Conservation (phyloP, 1,140 invertebrate genomes). For the Heliothis virescens region DNA sequence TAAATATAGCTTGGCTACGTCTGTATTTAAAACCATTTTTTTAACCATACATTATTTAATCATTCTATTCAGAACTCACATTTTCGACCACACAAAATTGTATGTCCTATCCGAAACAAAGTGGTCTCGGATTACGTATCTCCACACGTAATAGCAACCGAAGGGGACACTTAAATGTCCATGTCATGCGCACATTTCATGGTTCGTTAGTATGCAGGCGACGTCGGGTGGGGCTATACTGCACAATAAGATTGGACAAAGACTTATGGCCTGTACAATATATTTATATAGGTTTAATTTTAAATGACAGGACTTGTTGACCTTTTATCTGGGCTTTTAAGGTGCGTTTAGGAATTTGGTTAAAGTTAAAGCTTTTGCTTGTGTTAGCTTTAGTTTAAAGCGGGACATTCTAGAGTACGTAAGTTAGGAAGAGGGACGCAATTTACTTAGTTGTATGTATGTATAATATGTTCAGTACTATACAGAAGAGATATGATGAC, state of each 20-base stretch:
- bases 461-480: too few relatives aligned
- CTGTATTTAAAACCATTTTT: too few relatives aligned
- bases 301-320: conserved; percentile 13
- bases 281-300: conserved; percentile 3
- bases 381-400: not conserved
- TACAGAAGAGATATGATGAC: too few relatives aligned
- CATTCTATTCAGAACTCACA: not conserved
- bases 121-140: conserved; percentile 9
- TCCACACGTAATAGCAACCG: conserved; percentile 55
- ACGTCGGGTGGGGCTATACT: conserved; percentile 52
- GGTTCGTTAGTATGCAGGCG: conserved; percentile 66
- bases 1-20: too few relatives aligned
- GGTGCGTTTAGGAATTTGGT: conserved; percentile 8
- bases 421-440: too few relatives aligned
- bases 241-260: conserved; percentile 58
- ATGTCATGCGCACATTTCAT: conserved; percentile 57
- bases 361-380: not conserved
- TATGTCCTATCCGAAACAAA: not conserved
- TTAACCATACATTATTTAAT: too few relatives aligned
- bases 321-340: conserved; percentile 5
- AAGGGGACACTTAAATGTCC: conserved; percentile 62
- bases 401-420: not conserved
- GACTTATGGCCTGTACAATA: conserved; percentile 47
- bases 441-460: too few relatives aligned
- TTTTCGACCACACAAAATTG: not conserved